A percentile compares a stretch with the other conserved stretches of the same genome.
These are phyloP conservation scores for Semnornis frantzii DNA, from an alignment of 2,113 vertebrate species.

Conservation along the genomic window DNA sequence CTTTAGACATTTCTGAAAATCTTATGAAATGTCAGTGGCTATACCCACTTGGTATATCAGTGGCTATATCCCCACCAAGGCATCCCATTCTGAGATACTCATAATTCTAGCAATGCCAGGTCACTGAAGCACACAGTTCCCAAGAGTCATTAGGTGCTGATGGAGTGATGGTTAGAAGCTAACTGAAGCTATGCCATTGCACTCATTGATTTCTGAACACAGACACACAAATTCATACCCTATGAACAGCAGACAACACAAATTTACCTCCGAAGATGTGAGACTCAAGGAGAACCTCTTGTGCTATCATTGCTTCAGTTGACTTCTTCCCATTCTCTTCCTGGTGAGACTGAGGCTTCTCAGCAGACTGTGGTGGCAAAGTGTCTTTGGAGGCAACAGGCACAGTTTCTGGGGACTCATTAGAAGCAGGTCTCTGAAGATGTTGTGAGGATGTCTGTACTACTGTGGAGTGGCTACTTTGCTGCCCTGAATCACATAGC, in stretches of 20 bases:
- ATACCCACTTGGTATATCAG: not conserved
- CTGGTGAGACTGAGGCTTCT: not conserved
- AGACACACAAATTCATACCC: not conserved
- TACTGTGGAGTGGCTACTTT: not conserved
- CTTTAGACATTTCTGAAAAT: not conserved
- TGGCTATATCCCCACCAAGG: not conserved
- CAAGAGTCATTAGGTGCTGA: not conserved
- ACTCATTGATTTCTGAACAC: not conserved
- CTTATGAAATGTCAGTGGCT: not conserved
- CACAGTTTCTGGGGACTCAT: not conserved
- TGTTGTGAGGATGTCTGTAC: not conserved
- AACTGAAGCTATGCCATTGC: not conserved
- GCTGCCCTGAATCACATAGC: not conserved
- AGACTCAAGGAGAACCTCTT: not conserved
- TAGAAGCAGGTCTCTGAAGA: not conserved
- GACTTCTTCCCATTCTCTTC: not conserved
- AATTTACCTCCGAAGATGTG: conserved; percentile 28
- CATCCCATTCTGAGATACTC: not conserved
- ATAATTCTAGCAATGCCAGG: not conserved
- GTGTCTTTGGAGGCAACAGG: not conserved
- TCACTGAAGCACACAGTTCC: not conserved
- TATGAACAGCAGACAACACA: not conserved
- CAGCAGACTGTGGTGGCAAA: not conserved
- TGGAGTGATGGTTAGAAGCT: not conserved
- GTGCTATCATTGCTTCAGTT: not conserved